Conservation (phyloP, 23 tunicate genomes). For the Styela clava region DNA sequence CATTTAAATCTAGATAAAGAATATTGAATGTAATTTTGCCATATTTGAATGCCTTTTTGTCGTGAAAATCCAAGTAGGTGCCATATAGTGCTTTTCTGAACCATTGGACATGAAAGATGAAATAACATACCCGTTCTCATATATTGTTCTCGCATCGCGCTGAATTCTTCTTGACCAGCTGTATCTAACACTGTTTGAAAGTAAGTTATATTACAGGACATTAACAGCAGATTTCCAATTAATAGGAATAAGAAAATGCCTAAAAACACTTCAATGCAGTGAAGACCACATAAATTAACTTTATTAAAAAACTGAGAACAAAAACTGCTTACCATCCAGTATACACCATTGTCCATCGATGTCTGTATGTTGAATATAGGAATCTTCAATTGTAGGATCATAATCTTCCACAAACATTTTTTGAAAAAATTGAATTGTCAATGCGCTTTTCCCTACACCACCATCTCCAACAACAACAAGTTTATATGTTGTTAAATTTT, state of each 20-base stretch:
- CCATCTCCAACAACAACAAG: constrained; percentile 98
- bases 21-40: too few species aligned
- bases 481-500: constrained; percentile 88
- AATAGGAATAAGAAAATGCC: too few species aligned
- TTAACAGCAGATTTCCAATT: too few species aligned
- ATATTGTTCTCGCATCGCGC: constrained; percentile 95
- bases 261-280: too few species aligned
- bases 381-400: constrained; percentile 96
- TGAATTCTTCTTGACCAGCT: constrained; percentile 97
- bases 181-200: constrained; percentile 68
- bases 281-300: background rate
- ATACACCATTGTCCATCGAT: constrained; percentile 96
- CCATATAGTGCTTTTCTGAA: too few species aligned
- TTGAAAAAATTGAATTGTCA: constrained; percentile 93
- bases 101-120: too few species aligned
- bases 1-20: too few species aligned
- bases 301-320: background rate
- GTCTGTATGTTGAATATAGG: constrained; percentile 95
- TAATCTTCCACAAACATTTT: constrained; percentile 98
- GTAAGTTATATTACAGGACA: background rate
- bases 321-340: constrained; percentile 50
- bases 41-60: too few species aligned
- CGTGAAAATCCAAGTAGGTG: too few species aligned
- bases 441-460: constrained; percentile 95
- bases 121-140: constrained; percentile 83